A percentile compares a stretch with the other conserved stretches of the same genome.
These are phyloP conservation scores for Propithecus deckenii DNA, from an alignment of 2,797 vertebrate species.

Conservation along the genomic window DNA sequence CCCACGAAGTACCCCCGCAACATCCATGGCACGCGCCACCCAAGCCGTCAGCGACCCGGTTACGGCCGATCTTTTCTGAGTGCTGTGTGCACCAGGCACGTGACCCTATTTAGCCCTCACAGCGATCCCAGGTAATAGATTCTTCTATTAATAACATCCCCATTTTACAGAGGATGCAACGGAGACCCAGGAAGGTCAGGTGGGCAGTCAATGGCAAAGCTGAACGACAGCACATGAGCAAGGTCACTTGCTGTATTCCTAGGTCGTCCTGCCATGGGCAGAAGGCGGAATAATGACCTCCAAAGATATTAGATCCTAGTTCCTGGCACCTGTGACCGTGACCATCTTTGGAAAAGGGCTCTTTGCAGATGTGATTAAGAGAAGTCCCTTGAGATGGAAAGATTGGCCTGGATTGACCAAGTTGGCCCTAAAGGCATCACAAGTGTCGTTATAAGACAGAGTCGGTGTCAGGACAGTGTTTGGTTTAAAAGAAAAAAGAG, in stretches of 20 bases:
- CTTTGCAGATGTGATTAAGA: neutral
- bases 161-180: neutral
- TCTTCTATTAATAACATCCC: neutral
- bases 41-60: fast-evolving
- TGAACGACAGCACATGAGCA: neutral
- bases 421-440: neutral
- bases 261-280: neutral
- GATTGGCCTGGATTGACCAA: neutral
- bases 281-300: neutral
- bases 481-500: neutral
- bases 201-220: neutral
- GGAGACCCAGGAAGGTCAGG: neutral
- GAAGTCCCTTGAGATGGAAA: neutral
- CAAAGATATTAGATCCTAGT: neutral
- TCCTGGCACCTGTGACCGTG: neutral
- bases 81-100: too few species aligned
- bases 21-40: fast-evolving
- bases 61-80: fast-evolving
- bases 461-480: neutral
- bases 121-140: too few species aligned
- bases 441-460: neutral
- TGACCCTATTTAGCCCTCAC: neutral
- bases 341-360: neutral
- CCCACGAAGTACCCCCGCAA: neutral
- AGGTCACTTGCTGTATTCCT: too few species aligned